Conservation (phyloP, 1,140 invertebrate species). For the Oscheius sp. region DNA sequence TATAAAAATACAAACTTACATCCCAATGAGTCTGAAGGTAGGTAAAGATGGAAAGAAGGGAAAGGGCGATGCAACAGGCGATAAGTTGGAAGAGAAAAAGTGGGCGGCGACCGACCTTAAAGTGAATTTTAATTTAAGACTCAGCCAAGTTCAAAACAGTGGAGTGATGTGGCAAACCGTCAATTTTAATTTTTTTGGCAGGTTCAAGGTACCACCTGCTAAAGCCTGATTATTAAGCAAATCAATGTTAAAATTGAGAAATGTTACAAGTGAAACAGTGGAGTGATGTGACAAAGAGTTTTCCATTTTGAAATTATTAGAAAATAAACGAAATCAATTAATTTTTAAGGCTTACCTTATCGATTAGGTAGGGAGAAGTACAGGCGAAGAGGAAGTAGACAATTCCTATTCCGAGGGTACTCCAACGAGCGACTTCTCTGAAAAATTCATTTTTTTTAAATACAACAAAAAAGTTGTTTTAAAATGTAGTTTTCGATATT, state of each 20-base stretch:
- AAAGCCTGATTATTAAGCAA: no score
- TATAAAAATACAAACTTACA: slow-evolving; percentile 24
- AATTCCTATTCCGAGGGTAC: slow-evolving; percentile 57
- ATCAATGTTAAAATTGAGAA: not conserved
- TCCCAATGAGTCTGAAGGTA: slow-evolving; percentile 45
- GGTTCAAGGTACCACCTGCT: no score
- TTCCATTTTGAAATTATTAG: not conserved
- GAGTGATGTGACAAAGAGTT: no score
- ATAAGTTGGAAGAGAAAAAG: slow-evolving; percentile 55
- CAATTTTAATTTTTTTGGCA: no score
- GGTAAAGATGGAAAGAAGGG: slow-evolving; percentile 50
- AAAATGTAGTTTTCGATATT: no score
- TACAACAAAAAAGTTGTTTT: not conserved
- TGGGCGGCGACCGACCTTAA: slow-evolving; percentile 45
- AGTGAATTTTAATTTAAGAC: not conserved
- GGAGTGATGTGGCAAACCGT: no score
- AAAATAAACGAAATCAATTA: not conserved
- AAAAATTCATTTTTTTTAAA: slow-evolving; percentile 19
- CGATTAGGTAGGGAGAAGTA: slow-evolving; percentile 55
- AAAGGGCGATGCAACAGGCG: slow-evolving; percentile 48
- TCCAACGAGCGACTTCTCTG: slow-evolving; percentile 49
- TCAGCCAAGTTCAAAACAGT: no score
- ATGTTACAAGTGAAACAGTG: not conserved
- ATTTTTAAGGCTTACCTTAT: slow-evolving; percentile 26
- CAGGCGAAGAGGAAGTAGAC: slow-evolving; percentile 58